Conservation (phyloP, 2,888 invertebrate species). For the Eurytoma adleriae region DNA sequence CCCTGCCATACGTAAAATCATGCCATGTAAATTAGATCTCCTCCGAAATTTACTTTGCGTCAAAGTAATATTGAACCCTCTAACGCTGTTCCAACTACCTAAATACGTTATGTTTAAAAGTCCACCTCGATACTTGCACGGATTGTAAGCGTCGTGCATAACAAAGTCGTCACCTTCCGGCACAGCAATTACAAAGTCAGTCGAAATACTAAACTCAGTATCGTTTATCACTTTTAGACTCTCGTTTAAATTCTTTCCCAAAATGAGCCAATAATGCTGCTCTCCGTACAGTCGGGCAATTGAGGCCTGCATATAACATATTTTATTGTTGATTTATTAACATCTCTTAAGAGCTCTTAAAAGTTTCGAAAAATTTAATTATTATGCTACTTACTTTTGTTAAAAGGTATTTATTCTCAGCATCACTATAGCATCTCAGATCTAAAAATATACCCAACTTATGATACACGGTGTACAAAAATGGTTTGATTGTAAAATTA, state of each 20-base stretch:
- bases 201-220: conserved; percentile 63
- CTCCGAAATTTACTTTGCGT: conserved; percentile 62
- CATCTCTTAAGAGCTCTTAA: no score
- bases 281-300: conserved; percentile 61
- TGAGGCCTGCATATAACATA: not conserved
- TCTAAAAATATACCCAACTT: conserved; percentile 65
- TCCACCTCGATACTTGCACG: conserved; percentile 65
- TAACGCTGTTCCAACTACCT: conserved; percentile 61
- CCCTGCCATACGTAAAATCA: conserved; percentile 63
- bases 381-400: conserved; percentile 52
- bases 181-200: conserved; percentile 64
- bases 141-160: conserved; percentile 67
- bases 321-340: no score
- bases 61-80: conserved; percentile 61
- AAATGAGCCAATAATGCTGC: conserved; percentile 65
- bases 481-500: conserved; percentile 58
- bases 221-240: conserved; percentile 62
- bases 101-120: conserved; percentile 64
- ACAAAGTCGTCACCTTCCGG: conserved; percentile 54
- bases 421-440: conserved; percentile 61
- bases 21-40: conserved; percentile 65
- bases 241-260: conserved; percentile 61
- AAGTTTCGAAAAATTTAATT: no score
- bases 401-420: conserved; percentile 30
- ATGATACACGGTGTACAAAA: conserved; percentile 59